Evolutionary conservation across 2,888 invertebrate genomes (phyloP).

Genomic region (Drosophila monieri): DNA sequence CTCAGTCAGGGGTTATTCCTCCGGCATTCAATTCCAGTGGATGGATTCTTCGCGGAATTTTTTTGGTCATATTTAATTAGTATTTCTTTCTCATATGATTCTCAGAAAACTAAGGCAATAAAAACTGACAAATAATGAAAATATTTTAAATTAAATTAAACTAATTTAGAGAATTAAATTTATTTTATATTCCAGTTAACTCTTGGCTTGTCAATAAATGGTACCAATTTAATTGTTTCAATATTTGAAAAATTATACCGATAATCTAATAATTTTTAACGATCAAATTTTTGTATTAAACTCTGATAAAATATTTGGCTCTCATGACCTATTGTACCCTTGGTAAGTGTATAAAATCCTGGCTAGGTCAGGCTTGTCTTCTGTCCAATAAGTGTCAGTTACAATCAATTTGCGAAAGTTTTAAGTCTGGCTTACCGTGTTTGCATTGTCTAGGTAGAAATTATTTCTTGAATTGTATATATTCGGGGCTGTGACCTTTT

Average conservation of each 20-base stretch:
- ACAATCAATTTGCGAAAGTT: conserved; percentile 72
- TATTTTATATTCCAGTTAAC: too few relatives aligned
- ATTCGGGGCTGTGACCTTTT: conserved; percentile 13
- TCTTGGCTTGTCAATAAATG: too few relatives aligned
- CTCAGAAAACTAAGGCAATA: too few relatives aligned
- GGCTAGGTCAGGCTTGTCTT: conserved; percentile 53
- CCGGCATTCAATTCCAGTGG: background rate
- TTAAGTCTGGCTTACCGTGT: conserved; percentile 29
- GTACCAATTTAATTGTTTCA: too few relatives aligned
- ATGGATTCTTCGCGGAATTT: conserved; percentile 1
- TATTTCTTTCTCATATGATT: background rate
- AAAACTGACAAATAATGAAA: background rate
- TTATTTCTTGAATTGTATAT: background rate
- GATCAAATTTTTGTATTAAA: too few relatives aligned
- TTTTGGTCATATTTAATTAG: background rate
- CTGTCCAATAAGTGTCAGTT: conserved; percentile 83
- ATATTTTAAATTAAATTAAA: background rate
- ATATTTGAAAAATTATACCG: too few relatives aligned
- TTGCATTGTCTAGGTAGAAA: background rate
- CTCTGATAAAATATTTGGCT: background rate
- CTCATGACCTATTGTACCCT: background rate
- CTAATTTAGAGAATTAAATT: too few relatives aligned
- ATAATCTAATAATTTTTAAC: too few relatives aligned
- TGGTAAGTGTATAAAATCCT: conserved; percentile 1
- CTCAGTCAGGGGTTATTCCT: conserved; percentile 11